Evolutionary conservation across 2,113 vertebrate species (phyloP).

Genomic region (Cavia aperea): DNA sequence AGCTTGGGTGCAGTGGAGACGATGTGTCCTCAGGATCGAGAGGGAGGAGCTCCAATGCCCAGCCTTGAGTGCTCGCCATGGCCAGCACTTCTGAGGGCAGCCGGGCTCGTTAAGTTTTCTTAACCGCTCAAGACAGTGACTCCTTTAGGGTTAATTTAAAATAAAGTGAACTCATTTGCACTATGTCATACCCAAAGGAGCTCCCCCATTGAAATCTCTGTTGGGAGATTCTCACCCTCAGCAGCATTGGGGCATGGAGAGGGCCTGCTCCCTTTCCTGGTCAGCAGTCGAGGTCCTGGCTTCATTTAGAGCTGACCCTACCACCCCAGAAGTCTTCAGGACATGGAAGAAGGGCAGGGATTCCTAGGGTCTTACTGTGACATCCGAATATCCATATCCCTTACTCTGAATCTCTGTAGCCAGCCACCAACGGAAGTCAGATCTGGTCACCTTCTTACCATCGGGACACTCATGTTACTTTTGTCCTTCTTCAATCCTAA

Average conservation of each 20-base stretch:
- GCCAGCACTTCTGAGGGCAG: not conserved
- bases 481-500: conserved; percentile 40
- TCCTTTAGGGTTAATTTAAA: not conserved
- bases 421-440: not conserved
- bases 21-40: not conserved
- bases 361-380: not conserved
- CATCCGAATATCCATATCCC: accelerated
- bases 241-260: not conserved
- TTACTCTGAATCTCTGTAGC: not conserved
- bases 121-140: accelerated
- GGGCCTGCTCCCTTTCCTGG: no score
- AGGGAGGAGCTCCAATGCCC: not conserved
- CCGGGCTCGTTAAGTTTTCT: not conserved
- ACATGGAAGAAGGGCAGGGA: not conserved
- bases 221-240: not conserved
- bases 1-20: not conserved
- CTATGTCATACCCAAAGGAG: not conserved
- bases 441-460: not conserved
- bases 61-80: not conserved
- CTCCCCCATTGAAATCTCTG: not conserved
- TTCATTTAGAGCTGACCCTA: not conserved
- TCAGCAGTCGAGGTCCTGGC: not conserved
- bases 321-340: not conserved
- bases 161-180: not conserved
- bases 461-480: not conserved